Conservation (phyloP, 2,113 vertebrate genomes). For the Mustela lutreola region DNA sequence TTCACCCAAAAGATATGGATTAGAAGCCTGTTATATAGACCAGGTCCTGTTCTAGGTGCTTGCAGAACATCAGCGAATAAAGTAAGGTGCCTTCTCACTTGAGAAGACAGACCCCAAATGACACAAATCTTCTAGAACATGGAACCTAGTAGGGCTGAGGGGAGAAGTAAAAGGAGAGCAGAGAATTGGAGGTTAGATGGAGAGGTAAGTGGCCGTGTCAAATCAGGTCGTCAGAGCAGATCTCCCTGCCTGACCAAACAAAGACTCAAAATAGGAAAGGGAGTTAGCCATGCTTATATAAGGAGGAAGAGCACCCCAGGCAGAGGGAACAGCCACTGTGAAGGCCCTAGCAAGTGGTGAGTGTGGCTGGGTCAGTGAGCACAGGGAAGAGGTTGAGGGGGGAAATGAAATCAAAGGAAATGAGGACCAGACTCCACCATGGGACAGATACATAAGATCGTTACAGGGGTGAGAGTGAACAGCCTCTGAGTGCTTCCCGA, state of each 20-base stretch:
- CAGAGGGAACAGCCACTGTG: neutral
- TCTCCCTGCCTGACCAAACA: neutral
- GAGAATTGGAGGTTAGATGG: neutral
- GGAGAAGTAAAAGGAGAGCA: neutral
- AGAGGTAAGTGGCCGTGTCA: neutral
- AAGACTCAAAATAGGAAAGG: neutral
- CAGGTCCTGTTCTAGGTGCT: neutral
- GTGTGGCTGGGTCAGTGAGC: neutral
- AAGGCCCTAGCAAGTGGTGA: neutral
- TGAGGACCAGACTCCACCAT: fast-evolving
- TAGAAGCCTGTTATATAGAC: neutral
- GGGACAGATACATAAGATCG: neutral
- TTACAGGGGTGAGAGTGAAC: too few relatives aligned
- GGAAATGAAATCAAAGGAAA: neutral
- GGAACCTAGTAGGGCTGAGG: neutral
- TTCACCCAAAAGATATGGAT: neutral
- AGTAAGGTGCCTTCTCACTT: neutral
- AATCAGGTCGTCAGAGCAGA: neutral
- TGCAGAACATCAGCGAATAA: neutral
- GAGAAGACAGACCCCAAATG: neutral
- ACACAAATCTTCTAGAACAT: neutral
- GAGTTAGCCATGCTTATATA: neutral
- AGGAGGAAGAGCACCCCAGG: neutral
- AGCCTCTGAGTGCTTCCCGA: fast-evolving
- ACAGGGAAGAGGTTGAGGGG: neutral